phyloP scores from a whole-genome alignment of 2,888 invertebrate genomes.

The Micoletzkya japonica region DNA sequence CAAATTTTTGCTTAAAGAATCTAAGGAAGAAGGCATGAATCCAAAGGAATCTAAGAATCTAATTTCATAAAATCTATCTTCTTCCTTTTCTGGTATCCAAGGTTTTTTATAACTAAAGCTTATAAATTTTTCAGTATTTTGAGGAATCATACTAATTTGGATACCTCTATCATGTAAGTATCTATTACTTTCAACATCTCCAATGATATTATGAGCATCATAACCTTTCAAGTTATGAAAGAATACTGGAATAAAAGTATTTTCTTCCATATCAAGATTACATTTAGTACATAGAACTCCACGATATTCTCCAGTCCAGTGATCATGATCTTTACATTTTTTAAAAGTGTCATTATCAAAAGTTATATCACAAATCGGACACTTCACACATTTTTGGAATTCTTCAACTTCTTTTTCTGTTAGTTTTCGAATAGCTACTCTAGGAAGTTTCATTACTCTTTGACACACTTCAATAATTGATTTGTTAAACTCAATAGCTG shows the following conservation, averaged over 20 bases:
- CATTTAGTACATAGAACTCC: constrained; percentile 29
- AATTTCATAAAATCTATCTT: constrained; percentile 27
- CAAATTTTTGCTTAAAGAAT: constrained; percentile 42
- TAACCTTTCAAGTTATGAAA: constrained; percentile 38
- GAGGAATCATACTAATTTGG: constrained; percentile 30
- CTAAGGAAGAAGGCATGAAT: constrained; percentile 34
- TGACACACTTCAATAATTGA: constrained; percentile 33
- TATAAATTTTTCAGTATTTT: constrained; percentile 37
- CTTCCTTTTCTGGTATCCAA: constrained; percentile 14
- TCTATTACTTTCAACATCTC: constrained; percentile 27
- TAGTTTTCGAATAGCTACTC: constrained; percentile 29
- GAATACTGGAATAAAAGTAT: constrained; percentile 35
- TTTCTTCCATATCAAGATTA: constrained; percentile 18
- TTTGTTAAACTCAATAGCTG: constrained; percentile 32
- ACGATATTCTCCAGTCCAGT: constrained; percentile 35
- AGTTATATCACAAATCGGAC: constrained; percentile 29
- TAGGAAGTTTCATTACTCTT: constrained; percentile 30
- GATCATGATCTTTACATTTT: constrained; percentile 37
- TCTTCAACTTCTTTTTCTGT: constrained; percentile 28
- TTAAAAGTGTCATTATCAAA: constrained; percentile 16
- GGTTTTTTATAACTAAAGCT: constrained; percentile 35
- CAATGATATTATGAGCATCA: constrained; percentile 37
- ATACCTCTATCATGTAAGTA: constrained; percentile 28
- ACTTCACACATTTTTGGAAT: constrained; percentile 18
- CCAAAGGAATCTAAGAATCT: constrained; percentile 48